Evolutionary conservation across 2,113 vertebrate genomes (phyloP), one percentile per base, ranked within the genome.

Genomic region (Aphyosemion australe): DNA sequence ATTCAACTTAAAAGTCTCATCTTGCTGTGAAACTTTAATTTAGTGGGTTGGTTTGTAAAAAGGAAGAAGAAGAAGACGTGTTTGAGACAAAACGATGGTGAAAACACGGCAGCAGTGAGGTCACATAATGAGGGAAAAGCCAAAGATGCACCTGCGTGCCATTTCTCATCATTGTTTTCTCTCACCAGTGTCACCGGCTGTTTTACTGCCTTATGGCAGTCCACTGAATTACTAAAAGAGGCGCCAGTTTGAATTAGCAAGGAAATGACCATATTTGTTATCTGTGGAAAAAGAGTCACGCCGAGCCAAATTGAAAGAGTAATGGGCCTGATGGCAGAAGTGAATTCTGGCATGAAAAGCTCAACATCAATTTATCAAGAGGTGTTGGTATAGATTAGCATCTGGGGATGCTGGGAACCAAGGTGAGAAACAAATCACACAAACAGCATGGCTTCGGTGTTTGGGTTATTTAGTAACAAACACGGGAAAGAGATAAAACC

Each of bases 361-460:
- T 93, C 92, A 89, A 72, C 87, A 90, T 90, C 83, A 80, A 92
- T 94, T 91, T 89, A 92, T 94, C 93, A 91, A 80, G 49, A 83
- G 84, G 73, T 47, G 90, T 92, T 91, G 75, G 63, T 80, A 42
- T 47, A 83, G 74, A 85, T 93, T 91, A 92, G 74, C 74, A 66
- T 77, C 47, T n/a, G 69, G 63, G 37, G 61, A 68, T 49, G 67
- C 42, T 65, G 80, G 71, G 54, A 72, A 52, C 62, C 55, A 16
- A 55, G 56, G 12, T 59, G 45, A 57, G 41, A 65, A 59, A 71
- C 73, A 58, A 65, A 82, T 74, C 61, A 63, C 32, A 65, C 56
- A 67, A 20, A 49, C 72, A 47, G 26, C 26, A 26, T 26, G 26
- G 3, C 26, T 26, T 26, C 3, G 26, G 26, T 26, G 5, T 26